Evolutionary conservation across 2,888 invertebrate genomes (phyloP), one percentile per base, ranked within the genome.

Genomic region (Sarcophaga caerulescens): DNA sequence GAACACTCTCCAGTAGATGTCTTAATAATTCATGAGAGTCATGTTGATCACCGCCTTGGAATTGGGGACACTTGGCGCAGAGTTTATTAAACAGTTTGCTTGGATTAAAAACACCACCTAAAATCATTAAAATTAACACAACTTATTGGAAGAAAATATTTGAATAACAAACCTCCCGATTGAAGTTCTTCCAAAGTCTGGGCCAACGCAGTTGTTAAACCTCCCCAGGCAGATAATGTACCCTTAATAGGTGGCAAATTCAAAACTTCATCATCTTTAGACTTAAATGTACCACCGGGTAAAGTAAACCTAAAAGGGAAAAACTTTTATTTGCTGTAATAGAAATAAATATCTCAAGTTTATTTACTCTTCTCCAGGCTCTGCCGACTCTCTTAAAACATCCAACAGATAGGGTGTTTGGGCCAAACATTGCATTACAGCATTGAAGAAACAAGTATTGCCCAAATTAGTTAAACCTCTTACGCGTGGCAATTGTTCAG

Each of bases 401-500:
- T 95, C 94, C 68, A 96, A 93, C 88, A 97, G 93, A 92, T 95
- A 97, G 1, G 97, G 97, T 4, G 98, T 98, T 92, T 97, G 97
- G 3, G 97, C 96, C 89, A 98, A 94, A 92, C 97, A 97, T 94
- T 99, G 99, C 94, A 99, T 95, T 11, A 99, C 98, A 44, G 99
- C 97, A 94, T 99, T 99, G 92, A 99, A 98, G 93, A 98, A 99
- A 92, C 99, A 99, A 0, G 99, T 99, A 92, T 99, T 99, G 71
- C 99, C 99, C 91, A 99, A 94, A 94, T 99, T 99, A 74, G 95
- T 94, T 63, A 99, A 94, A 0, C 99, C 99, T 94, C 97, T 94
- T 0, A 96, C 95, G 62, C 95, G 93, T 0, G 95, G 95, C 85
- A 95, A 89, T 0, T 88, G 87, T 1, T 91, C 90, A 21, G 88